Evolutionary conservation across 2,113 vertebrate species (phyloP).

Genomic region (Clarias batrachus): DNA sequence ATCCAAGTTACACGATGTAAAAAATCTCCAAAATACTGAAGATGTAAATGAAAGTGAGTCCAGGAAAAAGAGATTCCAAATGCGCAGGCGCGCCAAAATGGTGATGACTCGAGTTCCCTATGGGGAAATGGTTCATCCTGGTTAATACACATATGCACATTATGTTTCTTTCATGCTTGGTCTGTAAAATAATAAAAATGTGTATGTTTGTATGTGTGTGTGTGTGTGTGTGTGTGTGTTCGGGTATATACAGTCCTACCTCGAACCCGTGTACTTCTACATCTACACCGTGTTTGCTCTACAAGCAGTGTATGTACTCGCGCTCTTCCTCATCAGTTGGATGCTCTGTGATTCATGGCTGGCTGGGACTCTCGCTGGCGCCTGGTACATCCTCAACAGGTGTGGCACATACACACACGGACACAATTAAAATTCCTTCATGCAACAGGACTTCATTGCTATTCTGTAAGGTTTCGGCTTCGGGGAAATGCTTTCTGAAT

Average conservation of each 20-base stretch:
- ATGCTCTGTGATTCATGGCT: conserved; percentile 92
- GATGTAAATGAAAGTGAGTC: no score
- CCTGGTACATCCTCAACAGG: conserved; percentile 97
- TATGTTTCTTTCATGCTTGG: not conserved
- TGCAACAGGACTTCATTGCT: not conserved
- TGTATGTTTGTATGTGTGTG: conserved; percentile 17
- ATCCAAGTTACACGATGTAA: no score
- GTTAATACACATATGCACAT: not conserved
- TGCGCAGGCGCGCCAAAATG: no score
- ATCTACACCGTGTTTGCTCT: conserved; percentile 96
- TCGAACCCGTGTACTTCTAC: conserved; percentile 98
- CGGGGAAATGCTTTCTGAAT: not conserved
- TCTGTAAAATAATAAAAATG: not conserved
- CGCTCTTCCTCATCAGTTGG: conserved; percentile 91
- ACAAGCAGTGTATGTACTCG: conserved; percentile 88
- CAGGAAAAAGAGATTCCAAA: no score
- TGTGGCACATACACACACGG: conserved; percentile 54
- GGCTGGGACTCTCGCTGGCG: conserved; percentile 81
- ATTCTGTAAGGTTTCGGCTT: not conserved
- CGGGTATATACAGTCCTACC: conserved; percentile 75
- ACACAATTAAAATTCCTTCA: not conserved
- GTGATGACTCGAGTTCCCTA: no score
- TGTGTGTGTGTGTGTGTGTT: not conserved
- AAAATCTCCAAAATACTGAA: no score
- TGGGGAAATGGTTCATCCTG: not conserved